Conservation (phyloP, 2,888 invertebrate genomes). For the Pelosia muscerda region DNA sequence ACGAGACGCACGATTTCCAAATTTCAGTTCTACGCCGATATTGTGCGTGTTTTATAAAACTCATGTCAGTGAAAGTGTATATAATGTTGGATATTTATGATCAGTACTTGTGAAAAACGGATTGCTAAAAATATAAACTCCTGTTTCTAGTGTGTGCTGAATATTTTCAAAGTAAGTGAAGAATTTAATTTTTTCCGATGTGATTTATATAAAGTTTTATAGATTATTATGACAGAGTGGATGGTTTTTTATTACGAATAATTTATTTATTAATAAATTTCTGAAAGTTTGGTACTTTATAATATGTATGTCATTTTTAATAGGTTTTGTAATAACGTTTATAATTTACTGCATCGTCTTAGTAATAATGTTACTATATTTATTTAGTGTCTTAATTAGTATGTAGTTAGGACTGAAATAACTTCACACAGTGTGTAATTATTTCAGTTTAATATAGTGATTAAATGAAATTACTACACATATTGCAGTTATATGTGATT, state of each 20-base stretch:
- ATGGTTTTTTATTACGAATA: background rate
- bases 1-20: constrained; percentile 25
- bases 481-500: no score
- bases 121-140: constrained; percentile 21
- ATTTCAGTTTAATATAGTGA: no score
- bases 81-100: constrained; percentile 12
- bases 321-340: background rate
- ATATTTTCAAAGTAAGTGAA: constrained; percentile 32
- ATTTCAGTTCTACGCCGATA: constrained; percentile 25
- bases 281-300: background rate
- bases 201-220: constrained; percentile 1
- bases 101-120: constrained; percentile 12
- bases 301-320: background rate
- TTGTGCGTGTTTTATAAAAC: constrained; percentile 31
- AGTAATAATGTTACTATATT: background rate
- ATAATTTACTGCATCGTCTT: background rate
- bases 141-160: constrained; percentile 27
- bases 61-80: constrained; percentile 30
- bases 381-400: no score
- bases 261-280: background rate
- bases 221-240: background rate
- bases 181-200: background rate
- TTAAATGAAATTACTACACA: no score
- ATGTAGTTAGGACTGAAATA: no score
- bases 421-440: no score